Conservation (phyloP, 2,888 invertebrate genomes). For the Athetis lepigone region DNA sequence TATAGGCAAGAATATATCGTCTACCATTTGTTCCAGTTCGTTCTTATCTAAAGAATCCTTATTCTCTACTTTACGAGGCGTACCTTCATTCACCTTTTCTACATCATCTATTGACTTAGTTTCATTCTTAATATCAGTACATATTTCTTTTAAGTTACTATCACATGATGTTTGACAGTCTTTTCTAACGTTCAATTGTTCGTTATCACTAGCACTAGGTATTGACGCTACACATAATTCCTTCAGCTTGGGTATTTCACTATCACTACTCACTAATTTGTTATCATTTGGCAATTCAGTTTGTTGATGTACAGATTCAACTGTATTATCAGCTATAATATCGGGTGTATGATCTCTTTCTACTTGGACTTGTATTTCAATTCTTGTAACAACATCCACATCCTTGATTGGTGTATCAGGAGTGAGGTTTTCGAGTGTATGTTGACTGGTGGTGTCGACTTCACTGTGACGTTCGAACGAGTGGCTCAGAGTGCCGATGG, state of each 20-base stretch:
- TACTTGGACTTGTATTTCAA: conserved; percentile 66
- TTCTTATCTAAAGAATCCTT: conserved; percentile 64
- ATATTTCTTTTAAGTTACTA: conserved; percentile 80
- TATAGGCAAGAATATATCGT: conserved; percentile 69
- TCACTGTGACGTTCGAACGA: conserved; percentile 86
- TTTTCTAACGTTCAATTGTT: conserved; percentile 82
- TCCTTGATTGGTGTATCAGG: conserved; percentile 86
- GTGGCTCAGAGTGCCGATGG: conserved; percentile 85
- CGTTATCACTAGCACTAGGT: conserved; percentile 84
- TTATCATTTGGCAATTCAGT: conserved; percentile 83
- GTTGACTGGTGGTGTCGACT: conserved; percentile 79
- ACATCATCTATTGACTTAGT: conserved; percentile 87
- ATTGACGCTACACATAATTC: conserved; percentile 84
- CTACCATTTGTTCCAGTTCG: conserved; percentile 59
- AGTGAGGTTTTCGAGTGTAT: conserved; percentile 85
- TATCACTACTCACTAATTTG: conserved; percentile 79
- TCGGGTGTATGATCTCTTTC: conserved; percentile 56
- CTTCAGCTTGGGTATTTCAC: conserved; percentile 82
- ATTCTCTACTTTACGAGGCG: conserved; percentile 67
- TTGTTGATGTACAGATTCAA: conserved; percentile 63
- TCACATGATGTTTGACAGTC: conserved; percentile 87
- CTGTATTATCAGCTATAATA: conserved; percentile 66
- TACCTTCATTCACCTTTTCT: conserved; percentile 67
- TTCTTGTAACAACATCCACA: conserved; percentile 70
- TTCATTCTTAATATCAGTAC: conserved; percentile 82